Conservation (phyloP, 2,888 invertebrate genomes). For the Dolichopus griseipennis region DNA sequence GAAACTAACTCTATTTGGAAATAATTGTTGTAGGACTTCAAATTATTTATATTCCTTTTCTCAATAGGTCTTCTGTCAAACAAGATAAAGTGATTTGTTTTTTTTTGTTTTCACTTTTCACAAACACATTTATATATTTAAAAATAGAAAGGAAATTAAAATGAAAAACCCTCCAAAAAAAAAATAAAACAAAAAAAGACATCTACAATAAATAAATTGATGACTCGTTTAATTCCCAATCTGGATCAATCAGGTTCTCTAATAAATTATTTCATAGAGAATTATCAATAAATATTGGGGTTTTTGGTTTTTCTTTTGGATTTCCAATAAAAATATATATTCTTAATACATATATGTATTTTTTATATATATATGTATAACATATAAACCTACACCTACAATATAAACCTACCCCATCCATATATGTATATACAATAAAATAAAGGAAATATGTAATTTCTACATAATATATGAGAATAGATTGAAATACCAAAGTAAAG, state of each 20-base stretch:
- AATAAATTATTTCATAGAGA: conserved; percentile 2
- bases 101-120: too few species aligned
- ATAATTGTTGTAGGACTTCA: too few species aligned
- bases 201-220: background rate
- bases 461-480: too few species aligned
- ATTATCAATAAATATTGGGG: conserved; percentile 1
- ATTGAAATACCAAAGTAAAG: too few species aligned
- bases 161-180: background rate
- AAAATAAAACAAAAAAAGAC: background rate
- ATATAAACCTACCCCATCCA: background rate
- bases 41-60: too few species aligned
- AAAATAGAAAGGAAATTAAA: background rate
- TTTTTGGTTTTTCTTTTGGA: background rate
- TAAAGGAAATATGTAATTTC: too few species aligned
- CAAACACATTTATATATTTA: too few species aligned
- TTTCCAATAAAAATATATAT: background rate
- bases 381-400: too few species aligned
- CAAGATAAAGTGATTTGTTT: too few species aligned
- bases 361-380: background rate
- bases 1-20: too few species aligned
- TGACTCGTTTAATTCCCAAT: conserved; percentile 4
- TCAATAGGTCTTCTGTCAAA: too few species aligned
- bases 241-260: background rate
- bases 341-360: background rate
- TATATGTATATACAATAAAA: too few species aligned